These are phyloP conservation scores for Aplysia californica DNA, from an alignment of 1,140 invertebrate species.

Conservation along the genomic window DNA sequence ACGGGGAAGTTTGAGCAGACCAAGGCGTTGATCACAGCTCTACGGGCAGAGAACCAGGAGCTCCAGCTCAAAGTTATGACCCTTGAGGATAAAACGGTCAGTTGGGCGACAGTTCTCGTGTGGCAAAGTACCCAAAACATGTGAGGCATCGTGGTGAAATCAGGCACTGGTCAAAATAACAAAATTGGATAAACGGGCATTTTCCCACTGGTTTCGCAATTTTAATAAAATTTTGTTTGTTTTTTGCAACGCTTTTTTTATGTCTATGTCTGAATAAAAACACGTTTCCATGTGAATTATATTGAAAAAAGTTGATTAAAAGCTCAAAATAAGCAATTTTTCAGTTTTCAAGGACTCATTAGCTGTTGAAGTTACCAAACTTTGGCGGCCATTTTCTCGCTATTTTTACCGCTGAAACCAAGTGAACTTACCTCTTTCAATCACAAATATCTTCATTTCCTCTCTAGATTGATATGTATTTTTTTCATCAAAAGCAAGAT, in stretches of 20 bases:
- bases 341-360: not conserved
- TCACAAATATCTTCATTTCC: not conserved
- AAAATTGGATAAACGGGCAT: no score
- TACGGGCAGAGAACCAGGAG: conserved; percentile 44
- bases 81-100: conserved; percentile 19
- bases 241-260: not conserved
- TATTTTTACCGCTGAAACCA: no score
- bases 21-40: conserved; percentile 35
- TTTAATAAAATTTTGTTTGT: not conserved
- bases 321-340: no score
- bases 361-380: no score
- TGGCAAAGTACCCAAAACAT: not conserved
- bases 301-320: no score
- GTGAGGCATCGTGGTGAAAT: no score
- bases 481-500: no score
- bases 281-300: no score
- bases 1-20: conserved; percentile 52
- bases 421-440: no score
- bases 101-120: not conserved
- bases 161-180: no score
- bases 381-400: no score
- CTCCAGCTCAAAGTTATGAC: conserved; percentile 31
- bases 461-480: not conserved
- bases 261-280: not conserved
- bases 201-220: no score